Evolutionary conservation across 1,140 invertebrate genomes (phyloP), one percentile per base, ranked within the genome.

Genomic region (Drosophila orosa): DNA sequence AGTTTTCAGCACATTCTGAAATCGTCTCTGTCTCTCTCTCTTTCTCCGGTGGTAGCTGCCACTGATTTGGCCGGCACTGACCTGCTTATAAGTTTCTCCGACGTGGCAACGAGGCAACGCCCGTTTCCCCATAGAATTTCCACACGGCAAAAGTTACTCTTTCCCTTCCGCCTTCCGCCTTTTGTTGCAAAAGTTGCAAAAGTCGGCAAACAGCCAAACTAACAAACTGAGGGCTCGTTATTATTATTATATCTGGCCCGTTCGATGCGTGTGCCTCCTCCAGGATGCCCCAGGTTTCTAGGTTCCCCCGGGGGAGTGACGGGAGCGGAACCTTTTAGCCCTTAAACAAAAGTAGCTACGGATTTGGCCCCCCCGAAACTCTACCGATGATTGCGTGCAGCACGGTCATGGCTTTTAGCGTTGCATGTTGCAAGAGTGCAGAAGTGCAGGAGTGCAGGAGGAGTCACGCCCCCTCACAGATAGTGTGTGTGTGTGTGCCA

Each of bases 21-120:
- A 86, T 87, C 83, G 44, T 60, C 47, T 59, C 69, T 54, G 68
- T 73, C 79, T 40, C 45, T 39, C 68, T 48, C 69, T 71, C 75
- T 48, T 65, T 71, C 75, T 67, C 48, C 27, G 45, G 27, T 71
- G 65, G 57, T 47, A 33, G 60, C 60, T 75, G 67, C 66, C 62
- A 69, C 71, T 75, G 39, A 67, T 47, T 60, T 68, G 62, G 63
- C 65, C 55, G 66, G 35, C 55, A 61, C 48, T 80, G 83, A 87
- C 83, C 83, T 76, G 83, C 83, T 86, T 86, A 87, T 76, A 86
- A 87, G 59, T 86, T 86, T 78, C 50, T 52, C 71, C 55, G 74
- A 72, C 58, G 60, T 72, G 54, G 52, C 35, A 47, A 57, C 54
- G 25, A 56, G 31, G 56, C 56, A 48, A 50, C 62, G 50, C 67